Conservation (phyloP, 2,888 invertebrate genomes). For the Euplagia quadripunctaria region DNA sequence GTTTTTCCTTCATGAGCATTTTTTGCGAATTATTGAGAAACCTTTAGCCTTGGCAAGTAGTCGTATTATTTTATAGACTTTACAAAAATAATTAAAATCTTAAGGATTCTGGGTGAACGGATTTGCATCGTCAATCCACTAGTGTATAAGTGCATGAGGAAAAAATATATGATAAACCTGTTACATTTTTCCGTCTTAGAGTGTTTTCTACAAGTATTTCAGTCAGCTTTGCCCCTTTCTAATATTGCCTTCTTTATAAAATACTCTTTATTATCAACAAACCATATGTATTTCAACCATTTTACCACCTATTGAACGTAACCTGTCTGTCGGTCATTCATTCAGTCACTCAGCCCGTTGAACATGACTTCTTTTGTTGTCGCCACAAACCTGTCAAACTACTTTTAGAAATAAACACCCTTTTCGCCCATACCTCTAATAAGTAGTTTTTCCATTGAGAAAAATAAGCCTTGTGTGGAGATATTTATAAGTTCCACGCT, state of each 20-base stretch:
- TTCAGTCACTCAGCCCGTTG: slow-evolving; percentile 31
- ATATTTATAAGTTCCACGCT: slow-evolving; percentile 33
- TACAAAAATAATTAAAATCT: too few relatives aligned
- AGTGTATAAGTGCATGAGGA: too few relatives aligned
- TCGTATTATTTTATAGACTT: too few relatives aligned
- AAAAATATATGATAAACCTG: too few relatives aligned
- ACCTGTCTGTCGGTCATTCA: slow-evolving; percentile 44
- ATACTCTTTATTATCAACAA: not conserved
- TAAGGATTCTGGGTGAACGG: too few relatives aligned
- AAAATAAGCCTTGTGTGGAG: slow-evolving; percentile 38
- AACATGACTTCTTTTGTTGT: slow-evolving; percentile 41
- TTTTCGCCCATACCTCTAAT: slow-evolving; percentile 26
- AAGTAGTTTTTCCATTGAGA: slow-evolving; percentile 25
- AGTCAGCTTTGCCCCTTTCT: not conserved
- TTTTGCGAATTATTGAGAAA: not conserved
- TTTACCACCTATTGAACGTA: slow-evolving; percentile 28
- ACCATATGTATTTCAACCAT: not conserved
- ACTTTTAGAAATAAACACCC: slow-evolving; percentile 37
- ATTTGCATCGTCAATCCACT: too few relatives aligned
- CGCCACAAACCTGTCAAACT: slow-evolving; percentile 45
- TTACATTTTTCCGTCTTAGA: too few relatives aligned
- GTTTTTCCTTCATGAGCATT: not conserved
- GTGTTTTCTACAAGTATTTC: too few relatives aligned
- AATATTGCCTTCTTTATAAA: not conserved
- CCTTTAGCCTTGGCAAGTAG: not conserved